These are phyloP conservation scores for Mormyrops boulengeri DNA, from an alignment of 2,797 vertebrate species.

Conservation along the genomic window DNA sequence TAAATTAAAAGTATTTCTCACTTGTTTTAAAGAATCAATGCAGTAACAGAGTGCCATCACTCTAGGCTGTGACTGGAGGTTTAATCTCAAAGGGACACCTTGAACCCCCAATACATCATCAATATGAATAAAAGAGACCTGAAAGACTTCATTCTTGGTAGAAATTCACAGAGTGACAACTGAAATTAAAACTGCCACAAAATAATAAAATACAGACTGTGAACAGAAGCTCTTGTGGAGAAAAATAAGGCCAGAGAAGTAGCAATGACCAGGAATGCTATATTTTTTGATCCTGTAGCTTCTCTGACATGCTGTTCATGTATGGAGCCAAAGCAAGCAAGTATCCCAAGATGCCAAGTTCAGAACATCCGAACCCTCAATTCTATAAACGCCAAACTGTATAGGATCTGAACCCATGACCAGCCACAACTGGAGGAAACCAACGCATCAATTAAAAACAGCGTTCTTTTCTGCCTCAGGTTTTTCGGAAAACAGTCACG, in stretches of 20 bases:
- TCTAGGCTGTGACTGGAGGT: conserved; percentile 42
- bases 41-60: conserved; percentile 31
- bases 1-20: conserved; percentile 25
- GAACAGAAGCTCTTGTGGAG: conserved; percentile 64
- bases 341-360: background rate
- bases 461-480: background rate
- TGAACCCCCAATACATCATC: conserved; percentile 53
- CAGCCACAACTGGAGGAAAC: background rate
- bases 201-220: conserved; percentile 69
- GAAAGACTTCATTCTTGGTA: conserved; percentile 53
- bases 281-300: background rate
- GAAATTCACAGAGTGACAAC: conserved; percentile 70
- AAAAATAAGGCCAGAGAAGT: background rate
- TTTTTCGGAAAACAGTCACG: background rate
- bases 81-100: conserved; percentile 64
- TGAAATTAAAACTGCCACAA: conserved; percentile 69
- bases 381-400: background rate
- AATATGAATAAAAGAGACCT: conserved; percentile 39
- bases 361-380: background rate
- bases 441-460: background rate
- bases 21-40: conserved; percentile 31
- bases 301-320: background rate
- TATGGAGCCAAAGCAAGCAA: background rate
- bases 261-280: background rate
- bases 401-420: background rate